Evolutionary conservation across 2,797 vertebrate genomes (phyloP).

Genomic region (Austrolebias charrua): DNA sequence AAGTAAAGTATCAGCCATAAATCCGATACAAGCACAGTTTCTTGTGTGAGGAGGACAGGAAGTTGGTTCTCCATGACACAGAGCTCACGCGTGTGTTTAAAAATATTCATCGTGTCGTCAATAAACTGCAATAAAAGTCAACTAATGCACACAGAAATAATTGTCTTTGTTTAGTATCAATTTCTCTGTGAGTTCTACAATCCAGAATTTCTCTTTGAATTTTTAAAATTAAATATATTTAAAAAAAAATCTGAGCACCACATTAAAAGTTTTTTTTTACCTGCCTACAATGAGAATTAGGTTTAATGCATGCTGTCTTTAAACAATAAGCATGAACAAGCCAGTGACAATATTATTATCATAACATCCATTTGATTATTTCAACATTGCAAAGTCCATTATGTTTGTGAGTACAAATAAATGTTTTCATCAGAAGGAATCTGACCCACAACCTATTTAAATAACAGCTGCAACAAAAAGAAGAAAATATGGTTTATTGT

Average conservation of each 20-base stretch:
- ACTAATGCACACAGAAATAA: background rate
- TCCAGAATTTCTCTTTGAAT: background rate
- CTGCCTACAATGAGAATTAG: no score
- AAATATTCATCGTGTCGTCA: conserved; percentile 16
- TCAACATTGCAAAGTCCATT: no score
- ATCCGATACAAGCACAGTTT: conserved; percentile 69
- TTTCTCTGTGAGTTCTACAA: background rate
- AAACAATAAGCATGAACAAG: no score
- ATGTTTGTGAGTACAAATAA: no score
- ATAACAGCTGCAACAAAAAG: no score
- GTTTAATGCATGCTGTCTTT: no score
- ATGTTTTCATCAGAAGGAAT: no score
- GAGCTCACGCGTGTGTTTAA: conserved; percentile 21
- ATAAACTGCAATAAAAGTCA: conserved; percentile 21
- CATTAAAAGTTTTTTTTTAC: no score
- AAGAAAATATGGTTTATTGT: no score
- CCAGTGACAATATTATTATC: no score
- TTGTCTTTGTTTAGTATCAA: conserved; percentile 3
- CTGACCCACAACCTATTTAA: no score
- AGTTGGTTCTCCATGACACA: conserved; percentile 31
- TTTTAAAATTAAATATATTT: background rate
- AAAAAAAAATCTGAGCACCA: background rate
- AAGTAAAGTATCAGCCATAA: conserved; percentile 78
- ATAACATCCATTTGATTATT: no score
- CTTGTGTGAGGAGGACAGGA: conserved; percentile 42